These are phyloP conservation scores for Karalla daura DNA, from an alignment of 2,797 vertebrate species.

Conservation along the genomic window DNA sequence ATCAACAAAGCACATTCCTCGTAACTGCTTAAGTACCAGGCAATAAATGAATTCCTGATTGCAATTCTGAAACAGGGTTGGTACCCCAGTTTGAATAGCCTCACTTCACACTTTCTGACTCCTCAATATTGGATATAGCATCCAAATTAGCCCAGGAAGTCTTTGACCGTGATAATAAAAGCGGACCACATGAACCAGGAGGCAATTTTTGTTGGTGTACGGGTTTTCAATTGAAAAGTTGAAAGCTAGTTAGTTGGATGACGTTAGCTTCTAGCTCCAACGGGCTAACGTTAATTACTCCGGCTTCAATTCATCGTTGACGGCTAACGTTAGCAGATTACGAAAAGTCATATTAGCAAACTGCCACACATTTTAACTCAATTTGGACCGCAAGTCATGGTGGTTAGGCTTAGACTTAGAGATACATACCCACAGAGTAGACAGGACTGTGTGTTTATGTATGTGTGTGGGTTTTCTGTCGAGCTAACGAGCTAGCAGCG, in stretches of 20 bases:
- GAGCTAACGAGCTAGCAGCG: constrained; percentile 63
- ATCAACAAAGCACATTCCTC: no score
- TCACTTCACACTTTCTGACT: neutral
- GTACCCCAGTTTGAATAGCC: neutral
- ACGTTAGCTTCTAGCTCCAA: constrained; percentile 33
- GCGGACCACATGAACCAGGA: neutral
- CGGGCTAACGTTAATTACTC: constrained; percentile 44
- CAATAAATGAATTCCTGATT: no score
- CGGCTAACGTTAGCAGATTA: constrained; percentile 52
- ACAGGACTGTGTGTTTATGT: constrained; percentile 31
- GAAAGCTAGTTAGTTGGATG: constrained; percentile 31
- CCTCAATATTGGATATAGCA: neutral
- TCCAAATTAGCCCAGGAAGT: neutral
- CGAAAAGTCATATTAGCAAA: constrained; percentile 40
- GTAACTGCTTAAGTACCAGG: no score
- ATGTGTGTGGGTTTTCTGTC: constrained; percentile 62
- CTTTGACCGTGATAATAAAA: neutral
- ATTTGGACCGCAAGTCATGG: neutral
- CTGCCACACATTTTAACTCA: constrained; percentile 22
- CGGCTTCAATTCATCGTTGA: constrained; percentile 31
- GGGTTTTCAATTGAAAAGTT: no score
- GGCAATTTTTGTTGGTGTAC: no score
- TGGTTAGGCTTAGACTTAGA: constrained; percentile 19
- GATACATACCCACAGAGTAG: constrained; percentile 47
- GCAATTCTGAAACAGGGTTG: no score